A percentile compares a stretch with the other conserved stretches of the same genome.
Evolutionary conservation across 2,797 vertebrate genomes (phyloP).

Genomic region (Microctenopoma lineatum): DNA sequence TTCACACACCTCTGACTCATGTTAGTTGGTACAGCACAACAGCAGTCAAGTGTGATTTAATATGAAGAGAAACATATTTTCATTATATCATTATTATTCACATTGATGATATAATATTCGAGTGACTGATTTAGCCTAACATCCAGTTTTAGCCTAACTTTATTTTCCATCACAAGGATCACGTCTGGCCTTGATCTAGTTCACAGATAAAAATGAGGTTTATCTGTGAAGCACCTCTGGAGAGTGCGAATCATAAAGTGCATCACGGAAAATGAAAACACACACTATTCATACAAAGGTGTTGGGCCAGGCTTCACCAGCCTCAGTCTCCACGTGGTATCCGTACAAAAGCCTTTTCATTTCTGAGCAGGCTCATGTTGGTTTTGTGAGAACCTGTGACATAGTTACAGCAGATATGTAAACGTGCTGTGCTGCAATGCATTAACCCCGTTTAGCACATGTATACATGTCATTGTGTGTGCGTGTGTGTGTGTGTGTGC

Average conservation of each 20-base stretch:
- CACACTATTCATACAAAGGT: no score
- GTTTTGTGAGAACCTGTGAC: background rate
- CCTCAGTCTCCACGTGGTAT: background rate
- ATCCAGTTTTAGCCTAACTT: no score
- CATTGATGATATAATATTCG: no score
- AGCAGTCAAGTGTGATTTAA: no score
- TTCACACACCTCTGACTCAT: no score
- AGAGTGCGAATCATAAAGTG: no score
- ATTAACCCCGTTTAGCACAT: background rate
- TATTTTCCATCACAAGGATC: background rate
- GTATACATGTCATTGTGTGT: background rate
- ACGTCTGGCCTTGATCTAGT: background rate
- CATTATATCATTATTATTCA: no score
- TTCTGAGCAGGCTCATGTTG: background rate
- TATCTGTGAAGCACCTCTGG: no score
- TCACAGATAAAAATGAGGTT: background rate
- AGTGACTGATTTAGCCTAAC: background rate
- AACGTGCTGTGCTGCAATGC: background rate
- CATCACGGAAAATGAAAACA: no score
- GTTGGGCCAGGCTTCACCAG: background rate
- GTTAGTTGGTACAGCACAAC: no score
- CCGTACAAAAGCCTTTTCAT: fast-evolving
- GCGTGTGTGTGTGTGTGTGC: slow-evolving; percentile 3
- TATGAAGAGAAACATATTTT: no score
- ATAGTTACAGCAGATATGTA: background rate